These are phyloP conservation scores for Apamea epomidion DNA, from an alignment of 2,888 invertebrate species.

Conservation along the genomic window DNA sequence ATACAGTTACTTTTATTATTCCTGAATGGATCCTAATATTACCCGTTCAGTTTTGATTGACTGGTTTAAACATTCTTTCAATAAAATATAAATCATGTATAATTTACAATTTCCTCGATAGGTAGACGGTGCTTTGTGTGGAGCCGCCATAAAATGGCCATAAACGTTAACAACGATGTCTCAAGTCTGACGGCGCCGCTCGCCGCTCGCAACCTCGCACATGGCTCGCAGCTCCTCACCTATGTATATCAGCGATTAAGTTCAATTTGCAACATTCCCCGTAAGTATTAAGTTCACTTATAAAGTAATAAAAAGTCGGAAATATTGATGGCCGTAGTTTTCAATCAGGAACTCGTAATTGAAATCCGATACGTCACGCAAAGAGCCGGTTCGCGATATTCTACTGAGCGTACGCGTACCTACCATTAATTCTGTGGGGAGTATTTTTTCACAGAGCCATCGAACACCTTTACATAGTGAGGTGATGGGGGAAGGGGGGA, in stretches of 20 bases:
- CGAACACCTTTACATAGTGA: conserved; percentile 72
- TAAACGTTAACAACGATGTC: conserved; percentile 58
- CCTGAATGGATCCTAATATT: conserved; percentile 24
- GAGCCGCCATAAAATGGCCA: conserved; percentile 54
- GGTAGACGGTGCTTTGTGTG: conserved; percentile 44
- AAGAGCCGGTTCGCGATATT: conserved; percentile 70
- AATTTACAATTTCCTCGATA: conserved; percentile 52
- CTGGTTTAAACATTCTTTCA: conserved; percentile 33
- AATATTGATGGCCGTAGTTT: conserved; percentile 62
- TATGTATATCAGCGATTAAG: conserved; percentile 50
- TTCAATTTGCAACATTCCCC: conserved; percentile 58
- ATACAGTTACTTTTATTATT: conserved; percentile 23
- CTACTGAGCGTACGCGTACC: conserved; percentile 68
- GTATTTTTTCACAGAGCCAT: conserved; percentile 67
- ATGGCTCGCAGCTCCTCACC: conserved; percentile 18
- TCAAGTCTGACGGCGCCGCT: conserved; percentile 35
- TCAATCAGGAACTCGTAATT: conserved; percentile 71
- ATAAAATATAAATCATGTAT: conserved; percentile 58
- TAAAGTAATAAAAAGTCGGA: conserved; percentile 60
- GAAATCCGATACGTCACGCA: conserved; percentile 75
- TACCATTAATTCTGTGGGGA: conserved; percentile 74
- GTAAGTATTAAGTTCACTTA: conserved; percentile 57
- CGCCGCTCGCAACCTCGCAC: conserved; percentile 1
- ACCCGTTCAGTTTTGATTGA: conserved; percentile 35
- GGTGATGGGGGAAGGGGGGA: conserved; percentile 15